Percentiles rank a stretch among this genome's conserved stretches.
Evolutionary conservation across 2,797 vertebrate genomes (phyloP).

Genomic region (Brachyalestes nurse): DNA sequence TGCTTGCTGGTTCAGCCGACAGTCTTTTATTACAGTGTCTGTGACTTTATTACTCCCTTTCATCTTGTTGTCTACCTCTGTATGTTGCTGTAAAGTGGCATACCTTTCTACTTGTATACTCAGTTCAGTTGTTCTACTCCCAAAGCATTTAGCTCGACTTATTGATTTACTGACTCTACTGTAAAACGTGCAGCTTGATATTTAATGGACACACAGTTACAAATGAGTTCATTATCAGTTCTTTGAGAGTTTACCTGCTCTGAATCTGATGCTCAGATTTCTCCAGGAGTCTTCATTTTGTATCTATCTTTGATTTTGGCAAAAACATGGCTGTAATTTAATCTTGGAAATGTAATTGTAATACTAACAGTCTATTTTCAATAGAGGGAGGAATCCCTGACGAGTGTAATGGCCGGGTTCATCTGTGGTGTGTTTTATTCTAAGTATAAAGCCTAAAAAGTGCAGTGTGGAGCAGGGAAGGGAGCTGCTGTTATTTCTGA

Average conservation of each 20-base stretch:
- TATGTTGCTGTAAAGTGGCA: conserved; percentile 54
- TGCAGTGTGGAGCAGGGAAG: conserved; percentile 8
- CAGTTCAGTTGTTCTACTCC: not conserved
- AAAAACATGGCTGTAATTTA: conserved; percentile 34
- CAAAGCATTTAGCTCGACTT: not conserved
- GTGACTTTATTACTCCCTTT: conserved; percentile 65
- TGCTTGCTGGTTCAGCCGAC: conserved; percentile 68
- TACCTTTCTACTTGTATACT: not conserved
- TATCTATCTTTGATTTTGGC: not conserved
- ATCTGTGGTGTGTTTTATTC: conserved; percentile 41
- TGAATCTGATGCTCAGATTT: not conserved
- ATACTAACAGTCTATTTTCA: conserved; percentile 33
- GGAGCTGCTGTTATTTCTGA: conserved; percentile 58
- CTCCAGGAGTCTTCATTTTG: conserved; percentile 1
- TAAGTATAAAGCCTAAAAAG: conserved; percentile 31
- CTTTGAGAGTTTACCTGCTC: not conserved
- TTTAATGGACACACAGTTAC: not conserved
- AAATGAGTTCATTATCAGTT: not conserved
- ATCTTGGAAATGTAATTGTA: conserved; percentile 29
- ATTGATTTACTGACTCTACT: not conserved
- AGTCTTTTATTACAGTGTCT: conserved; percentile 70
- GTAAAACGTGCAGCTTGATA: not conserved
- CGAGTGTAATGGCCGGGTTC: conserved; percentile 37
- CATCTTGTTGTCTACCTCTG: conserved; percentile 64
- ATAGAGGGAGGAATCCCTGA: conserved; percentile 32